Percentiles rank a stretch among this genome's conserved stretches.
Conservation (phyloP, 2,113 vertebrate species). For the Ailurus styani region DNA sequence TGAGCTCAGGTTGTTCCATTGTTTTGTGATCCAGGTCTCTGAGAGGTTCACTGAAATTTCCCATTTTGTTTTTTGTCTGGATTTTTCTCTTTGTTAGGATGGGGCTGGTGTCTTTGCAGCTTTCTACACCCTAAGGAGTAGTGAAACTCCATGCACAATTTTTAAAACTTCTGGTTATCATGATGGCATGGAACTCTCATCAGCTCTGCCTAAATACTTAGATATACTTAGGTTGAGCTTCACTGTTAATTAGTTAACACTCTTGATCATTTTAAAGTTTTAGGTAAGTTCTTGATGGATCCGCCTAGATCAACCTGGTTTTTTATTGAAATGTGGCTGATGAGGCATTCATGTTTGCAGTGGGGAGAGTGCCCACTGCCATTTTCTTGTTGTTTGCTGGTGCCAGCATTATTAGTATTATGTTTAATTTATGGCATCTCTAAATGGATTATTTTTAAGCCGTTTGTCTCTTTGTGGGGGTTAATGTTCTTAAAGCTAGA, state of each 20-base stretch:
- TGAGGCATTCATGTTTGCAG: background rate
- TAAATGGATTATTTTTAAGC: conserved; percentile 3
- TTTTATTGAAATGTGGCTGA: background rate
- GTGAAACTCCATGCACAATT: background rate
- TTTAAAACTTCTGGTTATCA: background rate
- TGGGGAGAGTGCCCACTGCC: background rate
- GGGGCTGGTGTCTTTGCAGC: background rate
- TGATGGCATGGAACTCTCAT: background rate
- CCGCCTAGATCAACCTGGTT: background rate
- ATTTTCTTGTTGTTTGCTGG: background rate
- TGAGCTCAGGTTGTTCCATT: background rate
- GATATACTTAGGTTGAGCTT: background rate
- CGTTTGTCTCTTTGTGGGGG: background rate
- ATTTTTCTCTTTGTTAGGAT: background rate
- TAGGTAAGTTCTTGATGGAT: background rate
- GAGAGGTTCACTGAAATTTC: background rate
- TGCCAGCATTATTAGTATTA: background rate
- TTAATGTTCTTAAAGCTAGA: conserved; percentile 44
- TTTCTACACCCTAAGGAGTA: background rate
- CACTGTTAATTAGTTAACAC: background rate
- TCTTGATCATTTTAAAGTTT: background rate
- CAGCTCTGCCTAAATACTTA: background rate
- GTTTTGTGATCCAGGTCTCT: background rate
- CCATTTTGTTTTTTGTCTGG: background rate
- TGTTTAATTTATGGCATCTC: background rate